A percentile compares a stretch with the other conserved stretches of the same genome.
Conservation (phyloP, 2,888 invertebrate species). For the Mesoligia furuncula region DNA sequence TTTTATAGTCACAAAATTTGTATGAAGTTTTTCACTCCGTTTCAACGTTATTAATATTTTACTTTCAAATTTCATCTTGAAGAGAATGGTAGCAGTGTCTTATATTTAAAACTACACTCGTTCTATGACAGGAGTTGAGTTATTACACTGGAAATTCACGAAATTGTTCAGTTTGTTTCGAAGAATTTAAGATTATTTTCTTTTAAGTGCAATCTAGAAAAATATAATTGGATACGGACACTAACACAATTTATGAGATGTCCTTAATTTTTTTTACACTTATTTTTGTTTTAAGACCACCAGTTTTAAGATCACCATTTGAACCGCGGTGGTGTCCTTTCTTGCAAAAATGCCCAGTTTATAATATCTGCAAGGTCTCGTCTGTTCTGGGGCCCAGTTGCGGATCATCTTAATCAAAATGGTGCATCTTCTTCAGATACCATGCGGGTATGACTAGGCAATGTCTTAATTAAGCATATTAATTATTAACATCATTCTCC, state of each 20-base stretch:
- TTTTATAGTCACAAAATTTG: slow-evolving; percentile 20
- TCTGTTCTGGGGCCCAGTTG: not conserved
- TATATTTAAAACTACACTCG: slow-evolving; percentile 16
- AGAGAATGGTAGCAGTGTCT: not conserved
- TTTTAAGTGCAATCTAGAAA: not conserved
- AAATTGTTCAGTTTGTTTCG: not conserved
- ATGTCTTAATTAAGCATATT: not conserved
- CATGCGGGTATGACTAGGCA: not conserved
- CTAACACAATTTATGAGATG: not conserved
- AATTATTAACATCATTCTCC: not conserved
- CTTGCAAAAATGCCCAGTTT: not conserved
- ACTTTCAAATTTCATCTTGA: slow-evolving; percentile 39
- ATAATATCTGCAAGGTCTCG: not conserved
- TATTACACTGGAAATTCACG: not conserved
- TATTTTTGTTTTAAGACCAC: not conserved
- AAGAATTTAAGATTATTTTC: not conserved
- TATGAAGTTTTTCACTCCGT: slow-evolving; percentile 16
- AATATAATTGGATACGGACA: not conserved
- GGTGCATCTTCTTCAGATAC: not conserved
- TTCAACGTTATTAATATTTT: slow-evolving; percentile 25
- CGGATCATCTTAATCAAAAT: not conserved
- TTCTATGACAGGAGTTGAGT: slow-evolving; percentile 10
- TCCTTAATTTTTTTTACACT: not conserved
- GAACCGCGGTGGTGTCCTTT: not conserved
- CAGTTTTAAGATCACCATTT: not conserved